Percentiles rank a stretch among this genome's conserved stretches.
Conservation (phyloP, 2,888 invertebrate species). For the Carcina quercana region DNA sequence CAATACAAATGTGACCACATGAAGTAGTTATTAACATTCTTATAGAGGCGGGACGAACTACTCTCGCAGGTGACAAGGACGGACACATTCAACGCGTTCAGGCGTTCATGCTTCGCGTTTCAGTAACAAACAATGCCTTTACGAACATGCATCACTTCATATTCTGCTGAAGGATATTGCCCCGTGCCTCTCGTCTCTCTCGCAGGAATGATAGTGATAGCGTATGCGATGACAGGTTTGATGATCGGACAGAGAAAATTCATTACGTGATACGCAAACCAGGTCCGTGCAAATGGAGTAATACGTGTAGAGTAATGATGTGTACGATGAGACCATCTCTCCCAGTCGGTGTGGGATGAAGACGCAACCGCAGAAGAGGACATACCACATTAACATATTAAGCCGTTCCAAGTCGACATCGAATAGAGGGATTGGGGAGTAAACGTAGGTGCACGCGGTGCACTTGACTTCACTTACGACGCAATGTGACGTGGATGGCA, state of each 20-base stretch:
- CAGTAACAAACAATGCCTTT: slow-evolving; percentile 30
- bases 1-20: slow-evolving; percentile 12
- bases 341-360: slow-evolving; percentile 58
- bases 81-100: slow-evolving; percentile 30
- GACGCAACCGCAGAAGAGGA: slow-evolving; percentile 50
- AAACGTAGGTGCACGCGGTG: slow-evolving; percentile 42
- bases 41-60: slow-evolving; percentile 20
- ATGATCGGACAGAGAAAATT: slow-evolving; percentile 42
- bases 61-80: slow-evolving; percentile 23
- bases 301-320: slow-evolving; percentile 48
- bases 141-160: slow-evolving; percentile 51
- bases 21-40: slow-evolving; percentile 19
- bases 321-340: slow-evolving; percentile 49
- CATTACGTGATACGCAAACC: slow-evolving; percentile 40
- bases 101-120: slow-evolving; percentile 46
- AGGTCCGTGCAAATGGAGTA: slow-evolving; percentile 59
- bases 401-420: slow-evolving; percentile 56
- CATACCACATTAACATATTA: slow-evolving; percentile 51
- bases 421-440: slow-evolving; percentile 42
- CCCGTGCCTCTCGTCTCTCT: slow-evolving; percentile 29
- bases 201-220: slow-evolving; percentile 40
- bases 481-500: slow-evolving; percentile 83
- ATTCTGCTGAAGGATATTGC: slow-evolving; percentile 35
- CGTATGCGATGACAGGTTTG: slow-evolving; percentile 45
- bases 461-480: slow-evolving; percentile 78